phyloP scores from a whole-genome alignment of 64 coral and sea anemone genomes.

The Pocillopora damicornis region DNA sequence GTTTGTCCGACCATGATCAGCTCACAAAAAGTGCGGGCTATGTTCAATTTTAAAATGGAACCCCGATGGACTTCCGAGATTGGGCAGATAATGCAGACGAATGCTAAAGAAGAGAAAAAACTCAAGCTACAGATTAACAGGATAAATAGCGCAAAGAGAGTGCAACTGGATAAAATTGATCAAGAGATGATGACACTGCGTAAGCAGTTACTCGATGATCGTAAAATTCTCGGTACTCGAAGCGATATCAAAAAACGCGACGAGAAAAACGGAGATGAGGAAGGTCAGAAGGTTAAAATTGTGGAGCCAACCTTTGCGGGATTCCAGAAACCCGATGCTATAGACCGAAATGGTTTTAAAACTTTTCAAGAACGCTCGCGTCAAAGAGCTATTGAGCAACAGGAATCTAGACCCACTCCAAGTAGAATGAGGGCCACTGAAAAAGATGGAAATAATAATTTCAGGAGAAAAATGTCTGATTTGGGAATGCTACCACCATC shows the following conservation, averaged over 20 bases:
- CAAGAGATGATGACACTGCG: conserved; percentile 12
- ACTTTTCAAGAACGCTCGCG: conserved; percentile 7
- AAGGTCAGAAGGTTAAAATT: neutral
- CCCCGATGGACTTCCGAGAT: conserved; percentile 7
- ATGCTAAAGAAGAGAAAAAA: conserved; percentile 19
- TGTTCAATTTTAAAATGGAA: conserved; percentile 17
- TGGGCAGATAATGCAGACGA: neutral
- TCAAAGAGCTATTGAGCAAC: neutral
- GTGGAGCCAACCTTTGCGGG: neutral
- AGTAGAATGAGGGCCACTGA: neutral
- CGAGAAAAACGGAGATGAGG: neutral
- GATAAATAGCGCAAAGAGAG: conserved; percentile 5
- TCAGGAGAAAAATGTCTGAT: neutral
- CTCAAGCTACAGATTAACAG: conserved; percentile 23
- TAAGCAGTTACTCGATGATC: conserved; percentile 39
- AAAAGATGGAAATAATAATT: neutral
- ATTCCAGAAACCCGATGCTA: neutral
- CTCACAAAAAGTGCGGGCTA: neutral
- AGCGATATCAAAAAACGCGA: conserved; percentile 9
- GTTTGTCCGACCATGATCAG: neutral
- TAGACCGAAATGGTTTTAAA: neutral
- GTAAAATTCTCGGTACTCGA: conserved; percentile 26
- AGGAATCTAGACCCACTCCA: neutral
- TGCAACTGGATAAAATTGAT: conserved; percentile 30
- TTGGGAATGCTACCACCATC: neutral